A percentile compares a stretch with the other conserved stretches of the same genome.
These are phyloP conservation scores for Ptychodera flava DNA, from an alignment of 35 echinoderm and acorn worm genomes.

Conservation along the genomic window DNA sequence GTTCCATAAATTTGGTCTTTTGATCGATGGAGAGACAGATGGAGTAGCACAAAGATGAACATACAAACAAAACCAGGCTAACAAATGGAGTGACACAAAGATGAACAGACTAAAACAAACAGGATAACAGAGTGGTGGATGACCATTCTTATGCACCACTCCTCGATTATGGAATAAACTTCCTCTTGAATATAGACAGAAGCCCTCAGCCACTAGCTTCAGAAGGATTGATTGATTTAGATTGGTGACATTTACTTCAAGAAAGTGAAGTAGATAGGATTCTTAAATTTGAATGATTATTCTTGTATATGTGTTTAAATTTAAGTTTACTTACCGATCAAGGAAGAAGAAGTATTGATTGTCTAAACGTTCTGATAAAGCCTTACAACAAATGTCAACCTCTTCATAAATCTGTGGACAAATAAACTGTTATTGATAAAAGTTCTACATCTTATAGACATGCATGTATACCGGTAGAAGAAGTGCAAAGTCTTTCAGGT, in stretches of 20 bases:
- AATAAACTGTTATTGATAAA: neutral
- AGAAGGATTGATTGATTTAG: too few relatives aligned
- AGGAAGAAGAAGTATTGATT: slow-evolving; percentile 94
- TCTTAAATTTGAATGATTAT: neutral
- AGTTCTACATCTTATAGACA: too few relatives aligned
- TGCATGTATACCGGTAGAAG: too few relatives aligned
- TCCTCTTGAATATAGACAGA: neutral
- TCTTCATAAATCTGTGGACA: slow-evolving; percentile 74
- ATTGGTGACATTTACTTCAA: too few relatives aligned
- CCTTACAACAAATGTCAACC: slow-evolving; percentile 76
- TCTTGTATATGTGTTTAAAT: neutral
- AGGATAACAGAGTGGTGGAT: neutral
- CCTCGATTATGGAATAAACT: too few relatives aligned
- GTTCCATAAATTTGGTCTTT: too few relatives aligned
- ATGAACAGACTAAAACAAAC: too few relatives aligned
- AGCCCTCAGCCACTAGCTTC: neutral
- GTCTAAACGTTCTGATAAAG: slow-evolving; percentile 79
- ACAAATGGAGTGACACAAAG: too few relatives aligned
- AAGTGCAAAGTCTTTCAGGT: too few relatives aligned
- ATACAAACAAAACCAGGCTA: too few relatives aligned
- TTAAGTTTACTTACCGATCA: slow-evolving; percentile 62
- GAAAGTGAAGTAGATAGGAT: neutral
- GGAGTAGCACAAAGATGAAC: too few relatives aligned
- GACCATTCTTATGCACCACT: neutral
- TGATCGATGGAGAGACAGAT: too few relatives aligned